Evolutionary conservation across 2,797 vertebrate species (phyloP), one percentile per base, ranked within the genome.

Genomic region (Epinephelus malabaricus): DNA sequence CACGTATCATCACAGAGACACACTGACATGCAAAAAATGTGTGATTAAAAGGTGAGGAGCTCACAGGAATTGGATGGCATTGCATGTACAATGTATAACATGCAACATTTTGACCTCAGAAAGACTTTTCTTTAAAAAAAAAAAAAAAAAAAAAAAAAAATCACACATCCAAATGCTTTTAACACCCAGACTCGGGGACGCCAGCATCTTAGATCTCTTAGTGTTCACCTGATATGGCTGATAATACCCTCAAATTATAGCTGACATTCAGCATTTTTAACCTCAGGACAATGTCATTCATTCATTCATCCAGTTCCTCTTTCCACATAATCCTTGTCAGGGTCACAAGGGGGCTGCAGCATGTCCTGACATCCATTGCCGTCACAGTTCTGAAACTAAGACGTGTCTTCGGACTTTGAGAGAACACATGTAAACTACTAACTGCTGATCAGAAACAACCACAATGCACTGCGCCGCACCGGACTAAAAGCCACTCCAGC

Each of bases 181-280:
- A n/a, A 66, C 21, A 40, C 34, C 50, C 27, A 69, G 70, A 63
- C 58, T 49, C 11, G 8, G 5, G 43, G 51, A 59, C 15, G 30
- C 62, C 23, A 43, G 18, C 19, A 27, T 27, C 0, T 12, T 11
- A 25, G 8, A 14, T 62, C 27, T 54, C 25, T 64, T 34, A 38
- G 51, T 65, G 38, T 64, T 69, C 27, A 82, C 47, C 30, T 21
- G 53, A 69, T 49, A 54, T 27, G 17, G 30, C 50, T 50, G 23
- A 21, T 47, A 69, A 78, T 69, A 49, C 21, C 70, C 49, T 30
- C 21, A 70, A 78, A 62, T 60, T 75, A 66, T 25, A 53, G 51
- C 58, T 63, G 68, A 50, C 59, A 51, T 53, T 27, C 30, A 49
- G 30, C 18, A 55, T 43, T 71, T 68, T 54, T 23, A 30, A 55